phyloP scores from a whole-genome alignment of 1,140 invertebrate genomes.

The Cydia amplana region DNA sequence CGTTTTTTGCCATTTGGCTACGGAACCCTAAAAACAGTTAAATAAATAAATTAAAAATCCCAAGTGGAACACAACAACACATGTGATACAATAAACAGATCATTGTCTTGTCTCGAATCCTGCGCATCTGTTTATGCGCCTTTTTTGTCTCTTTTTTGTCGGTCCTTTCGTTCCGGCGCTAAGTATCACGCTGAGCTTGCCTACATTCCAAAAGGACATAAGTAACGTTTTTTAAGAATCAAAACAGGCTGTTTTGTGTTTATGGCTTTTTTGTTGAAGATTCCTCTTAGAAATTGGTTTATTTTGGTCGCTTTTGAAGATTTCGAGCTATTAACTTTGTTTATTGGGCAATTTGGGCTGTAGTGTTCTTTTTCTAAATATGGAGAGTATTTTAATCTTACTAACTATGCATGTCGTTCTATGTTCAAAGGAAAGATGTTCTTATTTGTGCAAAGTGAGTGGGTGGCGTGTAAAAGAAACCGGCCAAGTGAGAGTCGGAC shows the following conservation, averaged over 20 bases:
- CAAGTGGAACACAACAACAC: conserved; percentile 41
- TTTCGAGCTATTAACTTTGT: conserved; percentile 21
- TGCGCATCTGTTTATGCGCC: not conserved
- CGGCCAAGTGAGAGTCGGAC: no score
- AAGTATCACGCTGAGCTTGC: conserved; percentile 4
- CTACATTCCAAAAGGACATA: not conserved
- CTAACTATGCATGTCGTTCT: not conserved
- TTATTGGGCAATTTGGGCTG: conserved; percentile 9
- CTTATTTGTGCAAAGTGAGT: not conserved
- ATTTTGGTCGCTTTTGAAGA: conserved; percentile 30
- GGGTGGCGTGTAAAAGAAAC: no score
- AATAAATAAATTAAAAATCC: no score
- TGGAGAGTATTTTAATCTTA: not conserved
- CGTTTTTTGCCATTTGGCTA: no score
- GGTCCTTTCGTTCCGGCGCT: not conserved
- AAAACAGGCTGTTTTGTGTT: not conserved
- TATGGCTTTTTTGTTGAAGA: conserved; percentile 17
- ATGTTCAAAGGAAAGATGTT: not conserved
- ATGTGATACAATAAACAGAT: conserved; percentile 62
- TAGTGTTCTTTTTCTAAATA: conserved; percentile 13
- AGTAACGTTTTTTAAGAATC: not conserved
- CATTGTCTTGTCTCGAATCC: conserved; percentile 47
- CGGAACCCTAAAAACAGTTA: no score
- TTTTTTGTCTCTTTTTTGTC: not conserved
- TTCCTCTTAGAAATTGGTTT: conserved; percentile 29